Evolutionary conservation across 2,888 invertebrate genomes (phyloP).

Genomic region (Diloba caeruleocephala): DNA sequence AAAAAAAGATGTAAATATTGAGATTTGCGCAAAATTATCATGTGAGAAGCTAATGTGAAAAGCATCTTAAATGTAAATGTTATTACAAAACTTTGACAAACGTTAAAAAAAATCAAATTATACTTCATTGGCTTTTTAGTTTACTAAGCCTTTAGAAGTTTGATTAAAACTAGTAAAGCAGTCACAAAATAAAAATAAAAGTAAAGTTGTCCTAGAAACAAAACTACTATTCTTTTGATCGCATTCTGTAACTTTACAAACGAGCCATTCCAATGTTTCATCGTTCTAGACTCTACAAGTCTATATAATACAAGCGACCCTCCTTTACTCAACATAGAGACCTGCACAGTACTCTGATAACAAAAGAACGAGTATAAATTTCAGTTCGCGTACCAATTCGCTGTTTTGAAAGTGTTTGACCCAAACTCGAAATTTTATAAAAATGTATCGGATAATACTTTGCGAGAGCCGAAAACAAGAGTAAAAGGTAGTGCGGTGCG

Average conservation of each 20-base stretch:
- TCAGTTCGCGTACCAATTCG: constrained; percentile 43
- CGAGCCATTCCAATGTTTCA: constrained; percentile 12
- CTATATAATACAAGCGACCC: constrained; percentile 12
- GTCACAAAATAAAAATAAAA: constrained; percentile 5
- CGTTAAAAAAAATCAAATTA: too few species aligned
- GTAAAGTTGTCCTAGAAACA: constrained; percentile 2
- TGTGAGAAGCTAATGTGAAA: too few species aligned
- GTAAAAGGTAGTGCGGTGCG: constrained; percentile 33
- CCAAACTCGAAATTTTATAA: constrained; percentile 62
- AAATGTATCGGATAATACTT: constrained; percentile 61
- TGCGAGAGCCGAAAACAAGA: constrained; percentile 44
- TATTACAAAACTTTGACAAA: too few species aligned
- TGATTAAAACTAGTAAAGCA: neutral
- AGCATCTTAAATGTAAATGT: too few species aligned
- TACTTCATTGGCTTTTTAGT: too few species aligned
- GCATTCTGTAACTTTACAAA: constrained; percentile 15
- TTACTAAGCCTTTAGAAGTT: too few species aligned
- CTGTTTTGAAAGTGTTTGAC: constrained; percentile 55
- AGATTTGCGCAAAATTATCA: too few species aligned
- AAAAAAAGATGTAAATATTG: too few species aligned
- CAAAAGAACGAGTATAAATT: constrained; percentile 41
- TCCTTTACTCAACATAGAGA: constrained; percentile 15
- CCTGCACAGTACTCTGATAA: constrained; percentile 34
- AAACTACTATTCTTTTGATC: constrained; percentile 14
- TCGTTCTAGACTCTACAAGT: constrained; percentile 9